These are phyloP conservation scores for Sebastes cheni DNA, from an alignment of 2,797 vertebrate species.

Conservation along the genomic window DNA sequence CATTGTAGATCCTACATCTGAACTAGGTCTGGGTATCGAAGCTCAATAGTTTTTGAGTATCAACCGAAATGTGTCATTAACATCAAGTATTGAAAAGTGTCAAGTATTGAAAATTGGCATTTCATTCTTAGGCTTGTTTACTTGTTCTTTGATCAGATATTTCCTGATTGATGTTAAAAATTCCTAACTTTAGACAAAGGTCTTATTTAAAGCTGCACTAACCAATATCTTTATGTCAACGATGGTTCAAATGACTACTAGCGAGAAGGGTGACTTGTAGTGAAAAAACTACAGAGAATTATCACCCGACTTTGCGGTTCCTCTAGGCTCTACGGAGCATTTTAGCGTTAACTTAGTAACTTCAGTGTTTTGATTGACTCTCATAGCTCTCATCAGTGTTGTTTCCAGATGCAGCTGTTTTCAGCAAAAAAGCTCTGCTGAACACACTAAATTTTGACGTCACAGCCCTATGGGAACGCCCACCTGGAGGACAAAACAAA, in stretches of 20 bases:
- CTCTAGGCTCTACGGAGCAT: background rate
- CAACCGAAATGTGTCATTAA: background rate
- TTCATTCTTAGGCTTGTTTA: background rate
- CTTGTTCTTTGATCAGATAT: background rate
- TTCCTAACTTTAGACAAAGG: background rate
- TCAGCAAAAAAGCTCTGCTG: background rate
- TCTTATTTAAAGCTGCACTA: background rate
- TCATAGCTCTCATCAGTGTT: background rate
- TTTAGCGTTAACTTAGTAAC: background rate
- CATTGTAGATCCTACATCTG: background rate
- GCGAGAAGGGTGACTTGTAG: background rate
- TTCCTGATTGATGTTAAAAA: background rate
- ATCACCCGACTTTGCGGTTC: background rate
- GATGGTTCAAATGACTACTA: background rate
- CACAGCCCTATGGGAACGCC: too few species aligned
- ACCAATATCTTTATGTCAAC: background rate
- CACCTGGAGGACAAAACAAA: too few species aligned
- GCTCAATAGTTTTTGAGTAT: background rate
- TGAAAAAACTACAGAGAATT: background rate
- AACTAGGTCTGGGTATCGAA: background rate
- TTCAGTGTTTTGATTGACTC: background rate
- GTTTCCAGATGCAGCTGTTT: conserved; percentile 3
- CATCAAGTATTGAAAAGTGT: background rate
- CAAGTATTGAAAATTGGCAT: background rate
- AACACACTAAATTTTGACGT: background rate